These are phyloP conservation scores for Illadopsis cleaveri DNA, from an alignment of 2,113 vertebrate species.

Conservation along the genomic window DNA sequence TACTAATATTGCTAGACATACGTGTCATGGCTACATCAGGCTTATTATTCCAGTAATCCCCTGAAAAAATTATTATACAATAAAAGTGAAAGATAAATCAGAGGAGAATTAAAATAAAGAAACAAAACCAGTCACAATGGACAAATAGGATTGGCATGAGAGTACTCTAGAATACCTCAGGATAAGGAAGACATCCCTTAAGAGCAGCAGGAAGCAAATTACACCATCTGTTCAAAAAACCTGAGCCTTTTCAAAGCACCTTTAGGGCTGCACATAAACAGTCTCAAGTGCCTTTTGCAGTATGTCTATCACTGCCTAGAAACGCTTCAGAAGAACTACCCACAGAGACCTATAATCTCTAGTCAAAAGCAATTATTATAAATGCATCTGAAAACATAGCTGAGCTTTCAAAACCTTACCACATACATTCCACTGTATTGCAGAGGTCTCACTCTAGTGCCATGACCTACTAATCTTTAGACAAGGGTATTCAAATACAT, in stretches of 20 bases:
- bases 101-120: background rate
- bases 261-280: background rate
- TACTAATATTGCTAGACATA: background rate
- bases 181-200: background rate
- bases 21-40: background rate
- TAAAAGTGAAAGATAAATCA: background rate
- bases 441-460: background rate
- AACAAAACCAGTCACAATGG: background rate
- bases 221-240: background rate
- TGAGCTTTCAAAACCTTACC: background rate
- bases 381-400: background rate
- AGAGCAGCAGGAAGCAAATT: constrained; percentile 10
- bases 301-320: background rate
- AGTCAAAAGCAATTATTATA: constrained; percentile 12
- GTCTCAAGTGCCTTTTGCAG: background rate
- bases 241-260: background rate
- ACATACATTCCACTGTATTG: background rate
- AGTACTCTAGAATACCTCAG: background rate
- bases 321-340: background rate
- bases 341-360: background rate
- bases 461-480: background rate
- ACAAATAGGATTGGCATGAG: background rate
- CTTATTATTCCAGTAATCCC: background rate
- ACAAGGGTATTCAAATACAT: background rate
- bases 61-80: background rate